phyloP scores from a whole-genome alignment of 2,888 invertebrate genomes.

The Beris morrisii region DNA sequence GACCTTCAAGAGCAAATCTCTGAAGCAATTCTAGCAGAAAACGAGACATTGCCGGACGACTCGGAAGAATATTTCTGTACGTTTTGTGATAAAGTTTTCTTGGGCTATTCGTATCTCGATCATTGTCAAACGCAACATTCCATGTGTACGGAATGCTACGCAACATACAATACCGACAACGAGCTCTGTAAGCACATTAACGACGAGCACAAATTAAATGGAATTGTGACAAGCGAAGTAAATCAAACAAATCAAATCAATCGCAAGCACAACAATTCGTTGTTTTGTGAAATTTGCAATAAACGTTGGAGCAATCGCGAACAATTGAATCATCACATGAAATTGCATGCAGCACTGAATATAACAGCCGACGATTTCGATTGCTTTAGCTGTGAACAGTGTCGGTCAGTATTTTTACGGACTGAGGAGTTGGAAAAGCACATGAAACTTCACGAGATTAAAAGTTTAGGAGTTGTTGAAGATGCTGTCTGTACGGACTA shows the following conservation, averaged over 20 bases:
- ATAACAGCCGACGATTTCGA: constrained; percentile 19
- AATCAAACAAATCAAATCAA: not conserved
- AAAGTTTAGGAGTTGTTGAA: not conserved
- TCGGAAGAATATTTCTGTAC: constrained; percentile 3
- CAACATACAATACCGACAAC: constrained; percentile 4
- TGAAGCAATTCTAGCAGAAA: too few relatives aligned
- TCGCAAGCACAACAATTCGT: constrained; percentile 7
- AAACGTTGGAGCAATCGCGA: constrained; percentile 26
- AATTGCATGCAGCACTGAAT: constrained; percentile 34
- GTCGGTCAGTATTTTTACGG: constrained; percentile 28
- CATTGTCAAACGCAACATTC: constrained; percentile 2
- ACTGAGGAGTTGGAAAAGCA: constrained; percentile 19
- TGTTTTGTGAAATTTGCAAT: constrained; percentile 32
- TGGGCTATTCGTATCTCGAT: not conserved
- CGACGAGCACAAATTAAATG: not conserved
- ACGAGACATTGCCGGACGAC: too few relatives aligned
- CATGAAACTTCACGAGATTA: constrained; percentile 13
- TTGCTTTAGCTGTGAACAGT: constrained; percentile 32
- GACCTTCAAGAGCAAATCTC: too few relatives aligned
- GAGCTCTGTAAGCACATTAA: constrained; percentile 18
- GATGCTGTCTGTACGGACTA: constrained; percentile 36
- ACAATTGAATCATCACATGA: constrained; percentile 34
- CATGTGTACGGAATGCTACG: constrained; percentile 22
- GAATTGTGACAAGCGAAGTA: not conserved
- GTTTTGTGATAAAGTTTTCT: constrained; percentile 13